A percentile compares a stretch with the other conserved stretches of the same genome.
phyloP scores from a whole-genome alignment of 2,113 vertebrate genomes.

The Trematocara unimaculatum region DNA sequence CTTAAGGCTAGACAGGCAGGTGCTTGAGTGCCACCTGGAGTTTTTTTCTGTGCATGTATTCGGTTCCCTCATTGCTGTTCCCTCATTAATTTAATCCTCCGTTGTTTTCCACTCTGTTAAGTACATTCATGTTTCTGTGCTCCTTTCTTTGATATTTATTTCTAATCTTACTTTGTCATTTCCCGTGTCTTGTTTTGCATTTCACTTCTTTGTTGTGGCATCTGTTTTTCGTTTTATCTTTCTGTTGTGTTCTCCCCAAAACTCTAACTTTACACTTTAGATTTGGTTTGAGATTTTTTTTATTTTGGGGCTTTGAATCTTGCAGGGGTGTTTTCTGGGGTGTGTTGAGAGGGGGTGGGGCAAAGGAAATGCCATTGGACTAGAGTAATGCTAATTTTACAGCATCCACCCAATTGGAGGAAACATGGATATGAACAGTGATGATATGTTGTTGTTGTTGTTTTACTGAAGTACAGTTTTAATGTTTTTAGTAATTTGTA shows the following conservation, averaged over 20 bases:
- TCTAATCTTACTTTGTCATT: accelerated
- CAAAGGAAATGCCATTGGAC: not conserved
- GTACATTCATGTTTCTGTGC: not conserved
- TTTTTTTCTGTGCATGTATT: not conserved
- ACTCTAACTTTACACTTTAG: not conserved
- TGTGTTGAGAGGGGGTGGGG: not conserved
- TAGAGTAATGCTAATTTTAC: not conserved
- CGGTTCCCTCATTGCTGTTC: not conserved
- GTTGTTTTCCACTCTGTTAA: not conserved
- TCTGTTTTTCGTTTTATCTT: not conserved
- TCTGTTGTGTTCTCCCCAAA: not conserved
- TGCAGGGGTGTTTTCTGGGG: not conserved
- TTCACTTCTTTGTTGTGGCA: not conserved
- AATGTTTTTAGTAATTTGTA: not conserved
- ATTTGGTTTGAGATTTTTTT: not conserved
- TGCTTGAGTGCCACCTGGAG: not conserved
- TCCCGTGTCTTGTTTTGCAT: not conserved
- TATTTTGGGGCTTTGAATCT: not conserved
- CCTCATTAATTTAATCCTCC: not conserved
- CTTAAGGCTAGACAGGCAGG: not conserved
- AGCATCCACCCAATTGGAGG: not conserved
- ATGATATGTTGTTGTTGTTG: not conserved
- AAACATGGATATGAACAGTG: not conserved
- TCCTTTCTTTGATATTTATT: not conserved
- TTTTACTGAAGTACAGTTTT: not conserved